Conservation (phyloP, 2,797 vertebrate genomes). For the Danio choprae region DNA sequence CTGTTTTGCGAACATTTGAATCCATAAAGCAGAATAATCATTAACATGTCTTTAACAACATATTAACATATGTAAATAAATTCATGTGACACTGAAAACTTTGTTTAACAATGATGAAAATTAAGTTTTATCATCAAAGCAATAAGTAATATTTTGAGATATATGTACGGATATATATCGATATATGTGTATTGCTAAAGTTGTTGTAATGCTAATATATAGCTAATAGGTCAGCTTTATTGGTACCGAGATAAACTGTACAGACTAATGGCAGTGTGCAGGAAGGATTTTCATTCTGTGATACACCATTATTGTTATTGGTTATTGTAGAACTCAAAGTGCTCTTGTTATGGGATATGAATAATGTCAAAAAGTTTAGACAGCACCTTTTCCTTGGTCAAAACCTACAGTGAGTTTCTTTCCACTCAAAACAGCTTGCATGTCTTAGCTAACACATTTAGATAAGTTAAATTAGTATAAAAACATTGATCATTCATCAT, state of each 20-base stretch:
- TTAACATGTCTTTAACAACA: no score
- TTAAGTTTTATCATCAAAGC: neutral
- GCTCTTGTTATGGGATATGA: neutral
- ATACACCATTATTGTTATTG: neutral
- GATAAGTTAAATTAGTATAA: no score
- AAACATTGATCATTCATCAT: no score
- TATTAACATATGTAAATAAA: no score
- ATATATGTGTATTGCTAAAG: neutral
- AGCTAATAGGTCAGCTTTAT: neutral
- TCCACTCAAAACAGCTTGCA: no score
- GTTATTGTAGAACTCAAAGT: neutral
- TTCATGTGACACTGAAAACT: no score
- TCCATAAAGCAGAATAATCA: no score
- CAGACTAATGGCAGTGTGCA: constrained; percentile 8
- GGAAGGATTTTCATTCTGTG: neutral
- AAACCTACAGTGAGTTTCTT: neutral
- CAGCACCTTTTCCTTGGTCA: neutral
- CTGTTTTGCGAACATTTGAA: no score
- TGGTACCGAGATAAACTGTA: neutral
- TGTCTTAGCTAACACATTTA: no score
- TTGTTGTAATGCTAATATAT: constrained; percentile 3
- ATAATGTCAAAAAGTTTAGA: neutral
- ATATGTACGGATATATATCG: neutral
- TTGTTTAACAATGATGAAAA: neutral
- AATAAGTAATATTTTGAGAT: neutral